These are phyloP conservation scores for Prionace glauca DNA, from an alignment of 2,797 vertebrate species.

Conservation along the genomic window DNA sequence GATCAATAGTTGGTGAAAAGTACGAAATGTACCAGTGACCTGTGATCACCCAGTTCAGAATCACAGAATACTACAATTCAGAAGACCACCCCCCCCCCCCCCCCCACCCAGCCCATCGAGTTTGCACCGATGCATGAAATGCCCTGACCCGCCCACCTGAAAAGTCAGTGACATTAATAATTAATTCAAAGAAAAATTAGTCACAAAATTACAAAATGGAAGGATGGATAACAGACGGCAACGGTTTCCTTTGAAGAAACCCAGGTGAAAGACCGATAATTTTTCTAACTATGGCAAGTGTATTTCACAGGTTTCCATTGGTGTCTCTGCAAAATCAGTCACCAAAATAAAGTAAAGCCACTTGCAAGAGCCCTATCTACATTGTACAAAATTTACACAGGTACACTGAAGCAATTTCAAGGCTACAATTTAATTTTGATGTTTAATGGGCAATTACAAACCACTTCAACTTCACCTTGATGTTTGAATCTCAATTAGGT, in stretches of 20 bases:
- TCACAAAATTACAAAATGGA: neutral
- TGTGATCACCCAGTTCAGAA: neutral
- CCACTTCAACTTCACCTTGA: neutral
- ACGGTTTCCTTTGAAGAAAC: neutral
- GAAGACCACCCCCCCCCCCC: too few relatives aligned
- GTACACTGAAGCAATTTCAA: neutral
- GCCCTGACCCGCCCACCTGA: neutral
- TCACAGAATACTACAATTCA: too few relatives aligned
- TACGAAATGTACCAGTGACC: conserved; percentile 16
- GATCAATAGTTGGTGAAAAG: neutral
- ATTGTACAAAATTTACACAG: neutral
- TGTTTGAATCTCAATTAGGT: neutral
- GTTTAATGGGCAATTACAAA: neutral
- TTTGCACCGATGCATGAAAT: too few relatives aligned
- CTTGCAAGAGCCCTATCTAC: neutral
- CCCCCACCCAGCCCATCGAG: too few relatives aligned
- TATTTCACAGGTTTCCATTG: neutral
- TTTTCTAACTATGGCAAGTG: neutral
- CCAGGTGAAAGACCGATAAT: neutral
- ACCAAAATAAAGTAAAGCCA: neutral
- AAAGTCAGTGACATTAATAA: neutral
- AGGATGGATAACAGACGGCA: neutral
- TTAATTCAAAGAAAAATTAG: neutral
- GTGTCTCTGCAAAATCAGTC: neutral
- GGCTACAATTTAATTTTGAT: neutral